Percentiles rank a stretch among this genome's conserved stretches.
These are phyloP conservation scores for Leptatherina wallacei DNA, from an alignment of 2,797 vertebrate species.

Conservation along the genomic window DNA sequence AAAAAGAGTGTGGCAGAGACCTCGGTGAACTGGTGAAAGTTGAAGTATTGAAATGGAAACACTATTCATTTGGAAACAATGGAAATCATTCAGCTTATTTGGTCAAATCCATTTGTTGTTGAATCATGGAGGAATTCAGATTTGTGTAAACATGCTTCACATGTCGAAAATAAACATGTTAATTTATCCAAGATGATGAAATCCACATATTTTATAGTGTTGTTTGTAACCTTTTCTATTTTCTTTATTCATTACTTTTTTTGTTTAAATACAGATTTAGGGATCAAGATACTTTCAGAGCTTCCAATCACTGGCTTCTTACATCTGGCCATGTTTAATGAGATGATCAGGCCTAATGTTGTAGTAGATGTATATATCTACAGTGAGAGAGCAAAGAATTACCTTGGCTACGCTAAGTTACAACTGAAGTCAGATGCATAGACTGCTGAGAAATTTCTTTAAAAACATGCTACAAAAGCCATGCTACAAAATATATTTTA, in stretches of 20 bases:
- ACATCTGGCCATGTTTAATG: background rate
- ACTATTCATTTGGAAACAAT: background rate
- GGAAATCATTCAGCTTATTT: background rate
- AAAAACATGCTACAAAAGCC: background rate
- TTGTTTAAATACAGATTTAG: too few species aligned
- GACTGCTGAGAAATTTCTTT: background rate
- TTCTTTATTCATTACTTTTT: too few species aligned
- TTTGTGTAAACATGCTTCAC: background rate
- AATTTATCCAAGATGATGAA: too few species aligned
- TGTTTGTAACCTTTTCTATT: too few species aligned
- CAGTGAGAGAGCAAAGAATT: background rate
- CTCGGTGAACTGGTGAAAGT: background rate
- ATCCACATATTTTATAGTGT: too few species aligned
- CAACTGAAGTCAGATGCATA: background rate
- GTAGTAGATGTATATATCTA: background rate
- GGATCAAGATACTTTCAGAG: too few species aligned
- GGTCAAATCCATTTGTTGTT: background rate
- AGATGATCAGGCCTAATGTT: background rate
- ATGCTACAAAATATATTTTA: too few species aligned
- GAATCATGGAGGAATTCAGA: too few species aligned
- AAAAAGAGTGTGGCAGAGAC: constrained; percentile 7
- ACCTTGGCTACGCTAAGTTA: too few species aligned
- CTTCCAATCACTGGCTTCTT: background rate
- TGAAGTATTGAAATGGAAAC: background rate
- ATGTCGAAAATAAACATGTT: background rate